phyloP scores from a whole-genome alignment of 2,113 vertebrate species.

The Astatoreochromis straeleni region DNA sequence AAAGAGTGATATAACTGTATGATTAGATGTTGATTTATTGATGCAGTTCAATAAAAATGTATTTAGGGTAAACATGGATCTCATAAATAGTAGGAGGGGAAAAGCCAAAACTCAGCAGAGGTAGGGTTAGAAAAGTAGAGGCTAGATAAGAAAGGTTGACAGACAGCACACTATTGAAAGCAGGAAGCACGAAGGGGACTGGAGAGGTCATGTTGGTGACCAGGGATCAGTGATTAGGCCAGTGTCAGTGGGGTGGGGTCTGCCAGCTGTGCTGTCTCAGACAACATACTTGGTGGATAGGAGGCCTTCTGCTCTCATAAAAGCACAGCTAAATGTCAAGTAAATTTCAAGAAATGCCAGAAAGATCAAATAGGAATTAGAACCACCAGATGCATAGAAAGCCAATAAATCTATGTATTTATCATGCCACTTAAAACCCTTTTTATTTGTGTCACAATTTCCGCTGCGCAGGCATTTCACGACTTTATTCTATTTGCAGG shows the following conservation, averaged over 20 bases:
- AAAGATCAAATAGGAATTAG: background rate
- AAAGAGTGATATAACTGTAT: background rate
- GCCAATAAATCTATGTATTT: background rate
- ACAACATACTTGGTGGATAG: background rate
- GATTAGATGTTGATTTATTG: background rate
- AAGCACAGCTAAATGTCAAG: background rate
- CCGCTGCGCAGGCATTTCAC: background rate
- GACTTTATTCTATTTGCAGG: background rate
- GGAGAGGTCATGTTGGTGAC: background rate
- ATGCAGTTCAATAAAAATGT: background rate
- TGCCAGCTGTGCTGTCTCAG: constrained; percentile 11
- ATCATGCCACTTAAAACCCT: background rate
- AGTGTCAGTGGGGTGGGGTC: background rate
- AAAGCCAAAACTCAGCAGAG: background rate
- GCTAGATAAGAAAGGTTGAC: background rate
- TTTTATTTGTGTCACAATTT: background rate
- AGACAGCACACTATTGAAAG: background rate
- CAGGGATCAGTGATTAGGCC: constrained; percentile 36
- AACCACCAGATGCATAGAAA: background rate
- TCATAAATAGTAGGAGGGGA: background rate
- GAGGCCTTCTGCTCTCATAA: background rate
- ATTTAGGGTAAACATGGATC: background rate
- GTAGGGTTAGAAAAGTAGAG: background rate
- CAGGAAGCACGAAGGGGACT: background rate
- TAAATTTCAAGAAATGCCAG: background rate